A percentile compares a stretch with the other conserved stretches of the same genome.
These are phyloP conservation scores for Xyrauchen texanus DNA, from an alignment of 2,113 vertebrate genomes.

Conservation along the genomic window DNA sequence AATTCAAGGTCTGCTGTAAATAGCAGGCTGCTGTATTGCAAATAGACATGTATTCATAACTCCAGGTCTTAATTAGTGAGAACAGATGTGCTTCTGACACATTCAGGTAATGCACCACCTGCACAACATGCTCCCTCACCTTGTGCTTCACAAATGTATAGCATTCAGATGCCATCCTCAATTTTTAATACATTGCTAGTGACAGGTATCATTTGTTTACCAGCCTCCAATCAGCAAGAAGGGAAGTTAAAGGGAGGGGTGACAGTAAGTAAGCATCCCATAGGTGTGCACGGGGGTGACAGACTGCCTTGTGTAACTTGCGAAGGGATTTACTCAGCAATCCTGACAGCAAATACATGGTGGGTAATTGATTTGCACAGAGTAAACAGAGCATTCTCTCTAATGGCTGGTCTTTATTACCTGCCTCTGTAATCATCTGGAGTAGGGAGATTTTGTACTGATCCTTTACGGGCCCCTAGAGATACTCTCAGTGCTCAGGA, in stretches of 20 bases:
- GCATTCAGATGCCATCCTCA: neutral
- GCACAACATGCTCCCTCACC: slow-evolving; percentile 39
- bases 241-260: neutral
- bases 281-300: slow-evolving; percentile 5
- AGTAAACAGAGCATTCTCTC: slow-evolving; percentile 35
- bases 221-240: neutral
- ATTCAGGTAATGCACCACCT: slow-evolving; percentile 47
- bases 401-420: slow-evolving; percentile 49
- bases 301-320: slow-evolving; percentile 40
- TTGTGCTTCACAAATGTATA: neutral
- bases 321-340: slow-evolving; percentile 26
- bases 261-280: neutral
- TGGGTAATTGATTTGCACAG: slow-evolving; percentile 51
- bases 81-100: slow-evolving; percentile 60
- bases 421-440: slow-evolving; percentile 49
- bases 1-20: slow-evolving; percentile 35
- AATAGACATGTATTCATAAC: slow-evolving; percentile 38
- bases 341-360: slow-evolving; percentile 34
- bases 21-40: slow-evolving; percentile 36
- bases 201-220: slow-evolving; percentile 28
- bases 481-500: neutral
- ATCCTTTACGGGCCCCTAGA: slow-evolving; percentile 12
- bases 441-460: slow-evolving; percentile 31
- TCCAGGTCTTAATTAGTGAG: slow-evolving; percentile 60
- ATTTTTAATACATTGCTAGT: slow-evolving; percentile 51